A percentile compares a stretch with the other conserved stretches of the same genome.
Conservation (phyloP, 2,888 invertebrate species). For the Papilio demoleus region DNA sequence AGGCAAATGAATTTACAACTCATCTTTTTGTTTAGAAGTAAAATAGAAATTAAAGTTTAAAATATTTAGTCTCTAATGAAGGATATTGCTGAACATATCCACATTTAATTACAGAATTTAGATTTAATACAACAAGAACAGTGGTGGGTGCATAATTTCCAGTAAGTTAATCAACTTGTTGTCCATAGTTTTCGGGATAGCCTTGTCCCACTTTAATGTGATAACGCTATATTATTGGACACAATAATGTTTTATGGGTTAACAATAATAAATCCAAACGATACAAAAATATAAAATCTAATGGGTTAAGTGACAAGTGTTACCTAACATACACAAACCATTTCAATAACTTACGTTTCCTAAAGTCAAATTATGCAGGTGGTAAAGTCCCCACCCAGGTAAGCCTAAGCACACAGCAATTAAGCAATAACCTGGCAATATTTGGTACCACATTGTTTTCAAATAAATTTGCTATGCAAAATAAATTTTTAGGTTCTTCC, state of each 20-base stretch:
- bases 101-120: too few species aligned
- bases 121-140: too few species aligned
- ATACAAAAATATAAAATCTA: not conserved
- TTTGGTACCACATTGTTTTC: constrained; percentile 88
- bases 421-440: constrained; percentile 85
- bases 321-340: constrained; percentile 62
- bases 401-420: constrained; percentile 83
- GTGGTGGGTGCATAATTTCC: too few species aligned
- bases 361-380: constrained; percentile 83
- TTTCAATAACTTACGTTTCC: constrained; percentile 86
- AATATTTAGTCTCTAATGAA: too few species aligned
- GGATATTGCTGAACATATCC: too few species aligned
- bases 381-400: constrained; percentile 85
- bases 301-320: constrained; percentile 48
- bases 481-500: not conserved
- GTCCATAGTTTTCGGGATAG: too few species aligned
- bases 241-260: not conserved
- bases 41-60: too few species aligned
- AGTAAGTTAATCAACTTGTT: too few species aligned
- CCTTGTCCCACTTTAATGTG: too few species aligned
- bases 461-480: not conserved
- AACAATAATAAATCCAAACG: not conserved
- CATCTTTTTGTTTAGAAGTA: too few species aligned
- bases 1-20: too few species aligned
- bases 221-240: not conserved